Conservation (phyloP, 2,888 invertebrate species). For the Exocentrus adspersus region DNA sequence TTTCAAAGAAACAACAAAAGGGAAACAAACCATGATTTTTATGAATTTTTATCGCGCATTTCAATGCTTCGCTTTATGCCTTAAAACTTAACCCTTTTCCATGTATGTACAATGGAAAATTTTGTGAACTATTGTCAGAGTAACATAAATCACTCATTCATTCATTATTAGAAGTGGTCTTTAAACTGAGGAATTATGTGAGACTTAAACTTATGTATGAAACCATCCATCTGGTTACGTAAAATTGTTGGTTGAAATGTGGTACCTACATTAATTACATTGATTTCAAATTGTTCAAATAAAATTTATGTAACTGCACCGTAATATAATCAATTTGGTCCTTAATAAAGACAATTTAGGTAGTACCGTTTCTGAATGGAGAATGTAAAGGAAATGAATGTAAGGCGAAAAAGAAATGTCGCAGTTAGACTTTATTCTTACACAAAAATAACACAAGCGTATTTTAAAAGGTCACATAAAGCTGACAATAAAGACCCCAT, state of each 20-base stretch:
- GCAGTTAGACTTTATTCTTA: too few relatives aligned
- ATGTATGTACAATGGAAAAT: slow-evolving; percentile 18
- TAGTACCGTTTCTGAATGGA: too few relatives aligned
- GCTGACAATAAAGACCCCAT: too few relatives aligned
- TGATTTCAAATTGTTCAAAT: too few relatives aligned
- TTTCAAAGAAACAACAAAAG: not conserved
- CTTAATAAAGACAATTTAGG: too few relatives aligned
- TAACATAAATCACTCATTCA: slow-evolving; percentile 42
- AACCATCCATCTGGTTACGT: slow-evolving; percentile 28
- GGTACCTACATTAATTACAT: too few relatives aligned
- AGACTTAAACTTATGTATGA: slow-evolving; percentile 40
- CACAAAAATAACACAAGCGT: too few relatives aligned
- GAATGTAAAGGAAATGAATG: too few relatives aligned
- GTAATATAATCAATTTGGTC: too few relatives aligned
- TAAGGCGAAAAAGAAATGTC: too few relatives aligned
- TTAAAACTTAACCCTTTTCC: slow-evolving; percentile 26
- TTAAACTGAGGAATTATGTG: slow-evolving; percentile 31
- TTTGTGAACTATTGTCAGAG: slow-evolving; percentile 21
- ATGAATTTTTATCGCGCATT: not conserved
- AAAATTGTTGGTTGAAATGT: slow-evolving; percentile 29
- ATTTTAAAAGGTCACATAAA: too few relatives aligned
- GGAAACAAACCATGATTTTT: not conserved
- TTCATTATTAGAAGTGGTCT: slow-evolving; percentile 40
- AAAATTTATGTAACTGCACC: too few relatives aligned
- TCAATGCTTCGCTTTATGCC: slow-evolving; percentile 21